Evolutionary conservation across 2,113 vertebrate genomes (phyloP), one percentile per base, ranked within the genome.

Genomic region (Plecotus auritus): DNA sequence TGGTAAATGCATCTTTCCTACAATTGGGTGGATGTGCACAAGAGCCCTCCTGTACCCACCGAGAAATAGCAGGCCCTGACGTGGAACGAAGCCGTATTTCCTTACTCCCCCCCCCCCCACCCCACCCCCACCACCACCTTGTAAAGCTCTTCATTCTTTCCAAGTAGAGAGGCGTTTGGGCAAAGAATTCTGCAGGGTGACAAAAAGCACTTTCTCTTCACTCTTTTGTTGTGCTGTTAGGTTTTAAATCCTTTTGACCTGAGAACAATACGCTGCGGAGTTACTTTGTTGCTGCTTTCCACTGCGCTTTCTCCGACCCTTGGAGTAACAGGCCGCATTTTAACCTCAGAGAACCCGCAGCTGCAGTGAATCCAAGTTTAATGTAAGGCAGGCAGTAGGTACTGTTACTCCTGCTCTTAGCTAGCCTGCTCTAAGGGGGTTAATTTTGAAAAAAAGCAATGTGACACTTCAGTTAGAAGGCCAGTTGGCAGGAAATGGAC

Each of bases 101-200:
- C 91, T 95, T 67, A n/a, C 35, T 85, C 32, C 18, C 20, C 18
- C 20, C 54, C 20, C 42, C 42, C 5, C 42, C 42, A 9, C 47
- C 37, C 37, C 37, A 40, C 47, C 47, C 47, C 47, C 85, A 97
- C 37, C 37, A 40, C 37, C 37, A 84, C 73, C 84, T 90, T 12
- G 18, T 83, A 91, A 97, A 96, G 76, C 30, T 93, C 94, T 93
- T 95, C 70, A 85, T 94, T 0, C 61, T 94, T 98, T 93, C 85
- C 92, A 97, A 98, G 91, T 12, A 97, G 26, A 95, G 96, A n/a
- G 85, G 90, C 91, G 91, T 85, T 91, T 91, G 88, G 82, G 64
- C 95, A 97, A 81, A 78, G 16, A 95, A 85, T 92, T 84, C 54
- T 91, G 90, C 93, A 92, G 88, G 66, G 78, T 97, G 93, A 95